Percentiles rank a stretch among this genome's conserved stretches.
Evolutionary conservation across 2,888 invertebrate genomes (phyloP).

Genomic region (Dasypogon diadema): DNA sequence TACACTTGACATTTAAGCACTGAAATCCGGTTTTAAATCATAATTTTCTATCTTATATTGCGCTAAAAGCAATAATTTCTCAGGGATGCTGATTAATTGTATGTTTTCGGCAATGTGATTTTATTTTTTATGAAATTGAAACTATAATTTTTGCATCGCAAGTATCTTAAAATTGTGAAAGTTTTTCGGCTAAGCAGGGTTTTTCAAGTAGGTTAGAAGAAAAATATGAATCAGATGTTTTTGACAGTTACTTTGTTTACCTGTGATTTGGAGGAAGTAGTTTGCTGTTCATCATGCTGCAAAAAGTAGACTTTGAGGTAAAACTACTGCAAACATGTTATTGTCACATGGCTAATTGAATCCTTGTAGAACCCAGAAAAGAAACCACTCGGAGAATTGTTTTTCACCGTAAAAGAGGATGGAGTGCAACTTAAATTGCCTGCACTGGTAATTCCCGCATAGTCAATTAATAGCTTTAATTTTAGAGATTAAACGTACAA

Average conservation of each 20-base stretch:
- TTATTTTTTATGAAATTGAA: no score
- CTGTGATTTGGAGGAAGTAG: neutral
- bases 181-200: no score
- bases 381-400: conserved; percentile 71
- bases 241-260: conserved; percentile 11
- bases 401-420: conserved; percentile 68
- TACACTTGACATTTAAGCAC: no score
- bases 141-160: no score
- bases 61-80: no score
- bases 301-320: conserved; percentile 53
- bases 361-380: conserved; percentile 73
- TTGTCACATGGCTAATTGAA: neutral
- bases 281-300: neutral
- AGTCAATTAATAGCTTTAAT: no score
- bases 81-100: no score
- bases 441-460: conserved; percentile 78
- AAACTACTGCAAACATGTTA: neutral
- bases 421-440: conserved; percentile 72
- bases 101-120: no score
- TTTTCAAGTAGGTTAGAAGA: neutral
- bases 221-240: neutral
- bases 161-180: no score
- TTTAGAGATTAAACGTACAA: no score
- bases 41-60: no score
- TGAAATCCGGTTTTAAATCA: no score